Percentiles rank a stretch among this genome's conserved stretches.
Conservation (phyloP, 2,888 invertebrate genomes). For the Gymnosoma rotundatum region DNA sequence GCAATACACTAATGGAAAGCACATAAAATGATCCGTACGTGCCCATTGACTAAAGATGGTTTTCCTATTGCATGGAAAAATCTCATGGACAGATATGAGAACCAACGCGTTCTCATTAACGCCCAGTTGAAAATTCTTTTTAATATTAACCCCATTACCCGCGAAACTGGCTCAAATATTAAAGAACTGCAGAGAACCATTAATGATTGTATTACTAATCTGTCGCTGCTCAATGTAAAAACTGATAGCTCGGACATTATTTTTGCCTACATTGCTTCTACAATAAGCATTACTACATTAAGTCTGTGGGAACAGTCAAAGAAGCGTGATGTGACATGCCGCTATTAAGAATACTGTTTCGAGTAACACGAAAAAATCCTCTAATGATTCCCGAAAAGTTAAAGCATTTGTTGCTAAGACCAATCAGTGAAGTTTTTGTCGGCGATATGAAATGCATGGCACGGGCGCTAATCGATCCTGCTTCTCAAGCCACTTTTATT, state of each 20-base stretch:
- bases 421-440: neutral
- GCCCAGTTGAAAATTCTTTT: constrained; percentile 4
- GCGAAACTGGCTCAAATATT: neutral
- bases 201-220: too few relatives aligned
- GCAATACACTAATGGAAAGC: neutral
- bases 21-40: constrained; percentile 5
- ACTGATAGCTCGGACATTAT: neutral
- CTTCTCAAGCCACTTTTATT: too few relatives aligned
- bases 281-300: too few relatives aligned
- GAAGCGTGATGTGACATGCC: neutral
- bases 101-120: constrained; percentile 29
- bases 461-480: too few relatives aligned
- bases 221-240: neutral
- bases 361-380: neutral
- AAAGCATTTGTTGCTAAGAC: neutral
- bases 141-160: neutral
- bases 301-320: neutral
- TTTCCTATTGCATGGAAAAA: constrained; percentile 15
- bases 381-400: neutral
- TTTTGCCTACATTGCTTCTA: neutral
- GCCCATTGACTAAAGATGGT: constrained; percentile 20
- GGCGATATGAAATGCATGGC: neutral
- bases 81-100: constrained; percentile 13
- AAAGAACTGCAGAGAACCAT: neutral
- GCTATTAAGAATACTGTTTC: neutral